Evolutionary conservation across 2,113 vertebrate species (phyloP), one percentile per base, ranked within the genome.

Genomic region (Triplophysa tibetana): DNA sequence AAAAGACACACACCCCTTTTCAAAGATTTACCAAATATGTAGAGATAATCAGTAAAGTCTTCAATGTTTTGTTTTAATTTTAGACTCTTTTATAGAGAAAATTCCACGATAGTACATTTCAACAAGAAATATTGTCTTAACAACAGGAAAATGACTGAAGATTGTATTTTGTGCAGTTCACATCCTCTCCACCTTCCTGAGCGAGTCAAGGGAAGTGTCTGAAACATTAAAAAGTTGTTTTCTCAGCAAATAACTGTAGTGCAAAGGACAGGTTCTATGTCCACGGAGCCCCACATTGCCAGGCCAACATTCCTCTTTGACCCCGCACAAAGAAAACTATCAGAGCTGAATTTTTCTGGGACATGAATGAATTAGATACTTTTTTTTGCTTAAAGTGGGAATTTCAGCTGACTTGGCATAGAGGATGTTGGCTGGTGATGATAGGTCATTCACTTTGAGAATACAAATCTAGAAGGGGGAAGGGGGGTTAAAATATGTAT

Each of bases 81-180:
- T 9, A n/a, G 54, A n/a, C 19, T 58, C 0, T n/a, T 58, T n/a
- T 8, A 29, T 29, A 21, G 19, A 58, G 19, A 58, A 58, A 8
- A 9, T 1, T 21, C 24, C 9, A 54, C 23, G 17, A 14, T 3
- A 48, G 21, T 24, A 23, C 1, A 66, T 23, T n/a, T 48, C 41
- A 56, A 19, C 50, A 5, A 21, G 54, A 21, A 10, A 21, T n/a
- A 38, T 17, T 16, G 24, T 56, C 63, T 45, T 83, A 81, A 92
- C 89, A 92, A 91, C 92, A 92, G 92, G 91, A 92, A 92, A 86
- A 87, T 82, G 88, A 84, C 85, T 89, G 84, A 87, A 81, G 84
- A 90, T 7, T 56, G 17, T 17, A n/a, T 56, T 19, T n/a, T 56
- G 87, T 86, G 89, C 83, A 90, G 87, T 87, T 89, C 80, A 85